Evolutionary conservation across 2,113 vertebrate genomes (phyloP), one percentile per base, ranked within the genome.

Genomic region (Ibidorhyncha struthersii): DNA sequence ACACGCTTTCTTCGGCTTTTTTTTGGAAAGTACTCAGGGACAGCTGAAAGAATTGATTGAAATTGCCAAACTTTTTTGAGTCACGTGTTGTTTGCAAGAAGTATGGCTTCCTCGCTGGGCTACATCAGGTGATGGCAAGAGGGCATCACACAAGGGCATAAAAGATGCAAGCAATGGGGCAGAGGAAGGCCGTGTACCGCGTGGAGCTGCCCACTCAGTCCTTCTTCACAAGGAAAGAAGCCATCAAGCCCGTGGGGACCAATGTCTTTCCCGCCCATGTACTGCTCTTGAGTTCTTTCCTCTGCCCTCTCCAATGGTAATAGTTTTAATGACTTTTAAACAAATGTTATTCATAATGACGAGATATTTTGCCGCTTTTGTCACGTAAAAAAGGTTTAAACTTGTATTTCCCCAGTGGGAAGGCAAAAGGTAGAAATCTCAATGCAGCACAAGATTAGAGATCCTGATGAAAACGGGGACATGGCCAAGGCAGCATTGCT

Each of bases 131-230:
- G 81, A 38, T 74, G 61, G 14, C 59, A 80, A 41, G 41, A 56
- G n/a, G 22, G 7, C 66, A 49, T 67, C 72, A 14, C 15, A 14
- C 1, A 2, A 8, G n/a, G 49, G 10, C 9, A 9, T 45, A 25
- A 14, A 56, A 45, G 62, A 20, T 70, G 41, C 5, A 26, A 12
- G 19, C 13, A n/a, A 25, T 3, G 22, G 17, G 49, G 41, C 56
- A 40, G 32, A 32, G 41, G n/a, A 45, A 45, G 17, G 36, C 58
- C 1, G 0, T 7, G 27, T 22, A 16, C n/a, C 2, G 1, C 20
- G 19, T 16, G 36, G 43, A 41, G 45, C 58, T 82, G 50, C 29
- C 34, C 18, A 9, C 34, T 71, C 25, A 25, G 29, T 21, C 34
- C 34, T 90, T 52, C 0, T n/a, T n/a, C n/a, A 1, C 38, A 59